phyloP scores from a whole-genome alignment of 2,888 invertebrate genomes.

The Pterostichus madidus region DNA sequence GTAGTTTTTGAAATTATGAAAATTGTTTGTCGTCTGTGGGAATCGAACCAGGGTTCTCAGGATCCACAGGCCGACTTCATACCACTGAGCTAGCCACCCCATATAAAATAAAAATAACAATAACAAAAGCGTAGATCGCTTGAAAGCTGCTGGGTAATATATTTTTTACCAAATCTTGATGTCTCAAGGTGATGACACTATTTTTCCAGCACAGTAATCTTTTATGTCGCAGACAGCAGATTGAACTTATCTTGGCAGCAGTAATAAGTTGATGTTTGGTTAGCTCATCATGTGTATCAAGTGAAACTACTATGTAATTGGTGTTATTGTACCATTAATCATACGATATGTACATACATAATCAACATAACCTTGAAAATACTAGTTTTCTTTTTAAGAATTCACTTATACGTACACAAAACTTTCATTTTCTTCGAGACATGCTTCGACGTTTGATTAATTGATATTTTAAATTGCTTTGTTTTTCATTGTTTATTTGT shows the following conservation, averaged over 20 bases:
- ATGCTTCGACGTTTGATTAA: conserved; percentile 15
- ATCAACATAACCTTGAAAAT: conserved; percentile 37
- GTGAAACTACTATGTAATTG: conserved; percentile 56
- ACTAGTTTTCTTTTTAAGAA: conserved; percentile 26
- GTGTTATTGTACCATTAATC: conserved; percentile 52
- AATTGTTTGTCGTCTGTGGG: too few species aligned
- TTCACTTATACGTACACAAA: conserved; percentile 39
- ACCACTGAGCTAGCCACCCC: too few species aligned
- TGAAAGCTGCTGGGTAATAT: too few species aligned
- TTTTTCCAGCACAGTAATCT: conserved; percentile 19
- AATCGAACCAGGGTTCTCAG: too few species aligned
- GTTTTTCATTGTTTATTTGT: conserved; percentile 26
- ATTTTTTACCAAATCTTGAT: conserved; percentile 21
- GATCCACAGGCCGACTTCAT: too few species aligned
- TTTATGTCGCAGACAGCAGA: not conserved
- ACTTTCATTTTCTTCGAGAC: conserved; percentile 35
- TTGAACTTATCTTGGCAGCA: conserved; percentile 17
- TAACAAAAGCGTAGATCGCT: not conserved
- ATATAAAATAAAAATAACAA: not conserved
- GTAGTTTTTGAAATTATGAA: too few species aligned
- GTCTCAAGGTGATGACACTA: conserved; percentile 53
- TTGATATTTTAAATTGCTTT: conserved; percentile 44
- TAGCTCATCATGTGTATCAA: conserved; percentile 36
- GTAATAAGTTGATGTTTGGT: conserved; percentile 42
- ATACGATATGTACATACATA: conserved; percentile 52